Percentiles rank a stretch among this genome's conserved stretches.
These are phyloP conservation scores for Listrodromus nycthemerus DNA, from an alignment of 2,888 invertebrate genomes.

Conservation along the genomic window DNA sequence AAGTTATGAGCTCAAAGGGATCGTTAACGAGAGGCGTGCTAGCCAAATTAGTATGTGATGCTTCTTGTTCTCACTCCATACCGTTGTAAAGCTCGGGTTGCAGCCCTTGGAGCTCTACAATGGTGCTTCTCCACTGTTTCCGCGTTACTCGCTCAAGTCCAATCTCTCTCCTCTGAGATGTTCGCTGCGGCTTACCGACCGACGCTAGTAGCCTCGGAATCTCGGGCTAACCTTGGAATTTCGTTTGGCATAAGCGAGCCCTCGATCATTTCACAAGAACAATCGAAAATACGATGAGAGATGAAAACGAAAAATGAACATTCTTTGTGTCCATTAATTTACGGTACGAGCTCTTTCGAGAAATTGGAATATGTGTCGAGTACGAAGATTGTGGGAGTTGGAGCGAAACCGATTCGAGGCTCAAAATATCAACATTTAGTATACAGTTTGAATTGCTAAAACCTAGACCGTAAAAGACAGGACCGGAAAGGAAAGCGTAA, in stretches of 20 bases:
- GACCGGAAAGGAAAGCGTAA: no score
- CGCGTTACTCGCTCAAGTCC: not conserved
- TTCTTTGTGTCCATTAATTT: no score
- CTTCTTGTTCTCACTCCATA: constrained; percentile 24
- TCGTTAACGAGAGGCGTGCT: constrained; percentile 78
- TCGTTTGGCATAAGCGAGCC: not conserved
- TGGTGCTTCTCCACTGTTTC: constrained; percentile 8
- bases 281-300: not conserved
- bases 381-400: no score
- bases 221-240: constrained; percentile 4
- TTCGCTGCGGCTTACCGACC: constrained; percentile 14
- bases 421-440: no score
- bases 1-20: constrained; percentile 83
- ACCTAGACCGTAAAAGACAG: no score
- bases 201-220: not conserved
- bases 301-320: not conserved
- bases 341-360: not conserved
- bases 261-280: not conserved
- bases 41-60: constrained; percentile 79
- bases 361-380: no score
- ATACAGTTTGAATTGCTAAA: no score
- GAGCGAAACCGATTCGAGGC: no score
- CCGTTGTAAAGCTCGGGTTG: constrained; percentile 1
- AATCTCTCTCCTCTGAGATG: constrained; percentile 6
- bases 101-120: not conserved